Conservation (phyloP, 2,888 invertebrate species). For the Epicampocera succincta region DNA sequence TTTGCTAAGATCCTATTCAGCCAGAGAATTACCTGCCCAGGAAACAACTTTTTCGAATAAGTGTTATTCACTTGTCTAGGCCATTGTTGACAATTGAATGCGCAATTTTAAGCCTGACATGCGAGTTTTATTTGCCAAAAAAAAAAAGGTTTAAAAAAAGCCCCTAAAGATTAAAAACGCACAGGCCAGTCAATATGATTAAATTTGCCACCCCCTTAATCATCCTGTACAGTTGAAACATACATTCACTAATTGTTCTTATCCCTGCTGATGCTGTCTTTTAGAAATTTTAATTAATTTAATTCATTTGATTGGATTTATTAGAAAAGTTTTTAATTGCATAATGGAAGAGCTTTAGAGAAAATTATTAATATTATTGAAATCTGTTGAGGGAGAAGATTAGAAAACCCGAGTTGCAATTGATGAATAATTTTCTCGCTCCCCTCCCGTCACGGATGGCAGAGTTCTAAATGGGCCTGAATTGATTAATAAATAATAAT, state of each 20-base stretch:
- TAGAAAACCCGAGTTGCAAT: conserved; percentile 8
- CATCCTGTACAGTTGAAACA: no score
- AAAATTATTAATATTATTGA: conserved; percentile 15
- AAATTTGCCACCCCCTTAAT: no score
- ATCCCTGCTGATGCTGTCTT: not conserved
- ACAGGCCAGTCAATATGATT: no score
- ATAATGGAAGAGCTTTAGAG: not conserved
- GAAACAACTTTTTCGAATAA: no score
- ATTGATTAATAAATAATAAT: conserved; percentile 46
- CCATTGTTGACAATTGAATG: no score
- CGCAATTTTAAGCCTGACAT: no score
- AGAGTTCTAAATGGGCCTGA: conserved; percentile 6
- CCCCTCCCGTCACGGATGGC: not conserved
- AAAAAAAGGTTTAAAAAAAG: no score
- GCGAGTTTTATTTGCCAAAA: no score
- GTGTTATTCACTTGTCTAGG: no score
- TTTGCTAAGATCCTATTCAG: no score
- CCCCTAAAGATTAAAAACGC: no score
- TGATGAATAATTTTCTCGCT: not conserved
- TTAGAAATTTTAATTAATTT: conserved; percentile 6
- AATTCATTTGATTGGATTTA: not conserved
- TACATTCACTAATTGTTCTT: not conserved
- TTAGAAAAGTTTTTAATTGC: conserved; percentile 4
- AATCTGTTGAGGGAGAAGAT: conserved; percentile 14
- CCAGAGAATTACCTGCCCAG: no score